Percentiles rank a stretch among this genome's conserved stretches.
Evolutionary conservation across 2,797 vertebrate genomes (phyloP).

Genomic region (Sciaenops ocellatus): DNA sequence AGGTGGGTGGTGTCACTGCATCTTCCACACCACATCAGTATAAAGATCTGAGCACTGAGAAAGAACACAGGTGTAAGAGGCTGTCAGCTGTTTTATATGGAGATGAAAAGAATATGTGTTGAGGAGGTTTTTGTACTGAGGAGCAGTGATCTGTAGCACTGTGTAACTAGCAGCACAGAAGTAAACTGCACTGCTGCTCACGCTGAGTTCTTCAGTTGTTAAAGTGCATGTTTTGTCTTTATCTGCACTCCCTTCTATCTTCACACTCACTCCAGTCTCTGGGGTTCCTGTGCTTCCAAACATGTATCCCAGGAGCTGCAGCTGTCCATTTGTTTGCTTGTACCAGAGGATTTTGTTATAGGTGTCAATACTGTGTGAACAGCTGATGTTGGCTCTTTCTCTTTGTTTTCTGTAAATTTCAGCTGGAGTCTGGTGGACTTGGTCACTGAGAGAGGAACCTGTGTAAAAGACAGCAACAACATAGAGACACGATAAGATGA

Average conservation of each 20-base stretch:
- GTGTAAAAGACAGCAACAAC: no score
- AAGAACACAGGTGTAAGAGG: background rate
- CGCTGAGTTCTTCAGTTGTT: background rate
- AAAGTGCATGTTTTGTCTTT: background rate
- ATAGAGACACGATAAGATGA: no score
- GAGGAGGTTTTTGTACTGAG: background rate
- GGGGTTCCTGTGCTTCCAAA: fast-evolving
- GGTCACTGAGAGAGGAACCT: constrained; percentile 14
- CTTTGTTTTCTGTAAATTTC: background rate
- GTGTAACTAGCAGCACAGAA: background rate
- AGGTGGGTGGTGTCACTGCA: no score
- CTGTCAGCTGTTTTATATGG: background rate
- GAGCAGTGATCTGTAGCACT: background rate
- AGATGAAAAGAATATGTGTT: background rate
- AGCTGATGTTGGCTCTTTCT: constrained; percentile 32
- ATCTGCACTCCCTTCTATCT: background rate
- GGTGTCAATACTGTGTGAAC: constrained; percentile 29
- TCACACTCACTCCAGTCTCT: background rate
- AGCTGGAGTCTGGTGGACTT: constrained; percentile 57
- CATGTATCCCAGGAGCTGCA: constrained; percentile 63
- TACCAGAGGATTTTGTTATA: constrained; percentile 68
- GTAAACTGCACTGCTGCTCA: background rate
- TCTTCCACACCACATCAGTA: no score
- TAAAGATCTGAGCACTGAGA: background rate
- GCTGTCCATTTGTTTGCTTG: constrained; percentile 34